phyloP scores from a whole-genome alignment of 1,140 invertebrate species.

The Drosophila leontia region DNA sequence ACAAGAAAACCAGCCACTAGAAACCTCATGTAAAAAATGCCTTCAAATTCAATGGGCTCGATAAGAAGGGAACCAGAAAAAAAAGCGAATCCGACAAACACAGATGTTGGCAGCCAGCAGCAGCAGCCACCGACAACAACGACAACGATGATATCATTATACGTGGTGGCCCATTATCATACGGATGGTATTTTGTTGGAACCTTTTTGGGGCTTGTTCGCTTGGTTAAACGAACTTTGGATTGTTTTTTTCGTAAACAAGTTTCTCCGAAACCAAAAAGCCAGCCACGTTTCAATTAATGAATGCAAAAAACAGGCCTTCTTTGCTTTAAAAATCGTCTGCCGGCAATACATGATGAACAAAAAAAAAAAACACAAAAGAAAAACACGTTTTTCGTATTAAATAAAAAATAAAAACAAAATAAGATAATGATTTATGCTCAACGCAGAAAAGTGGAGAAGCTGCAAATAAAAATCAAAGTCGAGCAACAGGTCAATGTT shows the following conservation, averaged over 20 bases:
- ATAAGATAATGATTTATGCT: constrained; percentile 34
- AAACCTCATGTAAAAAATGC: constrained; percentile 26
- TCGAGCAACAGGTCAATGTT: constrained; percentile 60
- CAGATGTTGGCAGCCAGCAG: constrained; percentile 38
- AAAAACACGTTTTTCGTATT: constrained; percentile 42
- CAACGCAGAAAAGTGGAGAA: constrained; percentile 11
- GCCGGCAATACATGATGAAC: background rate
- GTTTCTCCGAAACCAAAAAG: constrained; percentile 39
- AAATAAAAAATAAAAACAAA: constrained; percentile 6
- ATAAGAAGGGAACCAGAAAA: constrained; percentile 24
- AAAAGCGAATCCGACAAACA: constrained; percentile 8
- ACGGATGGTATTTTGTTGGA: constrained; percentile 24
- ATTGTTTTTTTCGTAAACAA: constrained; percentile 46
- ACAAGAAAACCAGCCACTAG: constrained; percentile 31
- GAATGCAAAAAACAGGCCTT: constrained; percentile 49
- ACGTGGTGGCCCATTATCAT: constrained; percentile 18
- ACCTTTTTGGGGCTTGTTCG: constrained; percentile 33
- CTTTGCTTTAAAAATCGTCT: constrained; percentile 22
- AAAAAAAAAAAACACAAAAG: constrained; percentile 17
- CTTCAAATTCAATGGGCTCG: constrained; percentile 42
- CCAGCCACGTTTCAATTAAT: constrained; percentile 27
- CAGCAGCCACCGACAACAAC: constrained; percentile 13
- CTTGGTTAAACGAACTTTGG: constrained; percentile 59
- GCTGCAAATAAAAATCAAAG: constrained; percentile 34
- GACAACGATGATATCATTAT: constrained; percentile 50